Percentiles rank a stretch among this genome's conserved stretches.
Conservation (phyloP, 1,140 invertebrate genomes). For the Augochlora pura region DNA sequence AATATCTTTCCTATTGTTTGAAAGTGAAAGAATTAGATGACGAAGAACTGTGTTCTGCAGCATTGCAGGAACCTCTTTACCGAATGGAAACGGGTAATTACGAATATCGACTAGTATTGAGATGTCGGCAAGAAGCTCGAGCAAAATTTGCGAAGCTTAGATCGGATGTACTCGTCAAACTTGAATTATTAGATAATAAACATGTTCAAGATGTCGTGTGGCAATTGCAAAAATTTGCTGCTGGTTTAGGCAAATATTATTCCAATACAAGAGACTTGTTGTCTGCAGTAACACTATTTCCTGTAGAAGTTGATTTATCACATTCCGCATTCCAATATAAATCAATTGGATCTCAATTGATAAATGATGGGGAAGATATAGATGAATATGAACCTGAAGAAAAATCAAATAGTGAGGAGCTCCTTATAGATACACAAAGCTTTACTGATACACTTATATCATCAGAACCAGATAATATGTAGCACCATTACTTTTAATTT, state of each 20-base stretch:
- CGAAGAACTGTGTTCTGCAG: conserved; percentile 96
- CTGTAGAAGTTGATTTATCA: conserved; percentile 97
- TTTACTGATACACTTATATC: conserved; percentile 25
- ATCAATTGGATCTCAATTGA: conserved; percentile 82
- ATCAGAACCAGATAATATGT: conserved; percentile 43
- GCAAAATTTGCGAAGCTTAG: conserved; percentile 94
- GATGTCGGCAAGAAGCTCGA: conserved; percentile 97
- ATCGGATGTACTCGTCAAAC: conserved; percentile 97
- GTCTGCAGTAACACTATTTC: conserved; percentile 90
- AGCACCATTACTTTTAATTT: conserved; percentile 12
- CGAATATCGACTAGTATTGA: conserved; percentile 96
- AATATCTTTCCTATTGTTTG: conserved; percentile 98
- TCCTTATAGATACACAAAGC: conserved; percentile 59
- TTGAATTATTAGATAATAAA: conserved; percentile 98
- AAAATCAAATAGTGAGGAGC: conserved; percentile 56
- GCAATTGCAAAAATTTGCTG: conserved; percentile 90
- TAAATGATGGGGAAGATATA: conserved; percentile 77
- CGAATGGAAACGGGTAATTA: conserved; percentile 99
- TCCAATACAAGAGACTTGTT: conserved; percentile 85
- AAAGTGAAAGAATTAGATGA: conserved; percentile 99
- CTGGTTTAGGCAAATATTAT: conserved; percentile 90
- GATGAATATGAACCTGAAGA: conserved; percentile 74
- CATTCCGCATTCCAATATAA: conserved; percentile 95
- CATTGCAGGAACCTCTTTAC: conserved; percentile 97
- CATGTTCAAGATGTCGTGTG: conserved; percentile 96